These are phyloP conservation scores for Philhelius pedissequus DNA, from an alignment of 2,888 invertebrate genomes.

Conservation along the genomic window DNA sequence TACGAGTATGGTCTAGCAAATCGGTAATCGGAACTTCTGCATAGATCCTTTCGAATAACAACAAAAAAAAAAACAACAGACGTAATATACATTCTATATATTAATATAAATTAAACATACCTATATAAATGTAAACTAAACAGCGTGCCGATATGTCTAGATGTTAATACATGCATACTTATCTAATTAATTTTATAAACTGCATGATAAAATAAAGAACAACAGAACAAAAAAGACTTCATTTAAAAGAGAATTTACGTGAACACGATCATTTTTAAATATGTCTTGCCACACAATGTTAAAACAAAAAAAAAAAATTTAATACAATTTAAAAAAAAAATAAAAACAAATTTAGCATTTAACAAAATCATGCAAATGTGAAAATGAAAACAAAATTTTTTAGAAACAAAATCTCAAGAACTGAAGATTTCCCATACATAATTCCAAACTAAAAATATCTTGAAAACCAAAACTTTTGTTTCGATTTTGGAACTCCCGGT, in stretches of 20 bases:
- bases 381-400: background rate
- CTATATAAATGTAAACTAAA: conserved; percentile 32
- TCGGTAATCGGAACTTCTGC: conserved; percentile 35
- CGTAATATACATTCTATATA: conserved; percentile 12
- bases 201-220: conserved; percentile 6
- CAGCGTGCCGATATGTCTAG: conserved; percentile 35
- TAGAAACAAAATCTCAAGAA: background rate
- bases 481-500: too few relatives aligned
- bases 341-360: background rate
- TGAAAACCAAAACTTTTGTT: background rate
- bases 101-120: background rate
- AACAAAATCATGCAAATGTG: background rate
- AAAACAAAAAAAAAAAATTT: background rate
- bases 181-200: conserved; percentile 40
- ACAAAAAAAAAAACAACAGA: conserved; percentile 1
- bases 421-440: background rate
- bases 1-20: conserved; percentile 34
- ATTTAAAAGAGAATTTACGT: conserved; percentile 19
- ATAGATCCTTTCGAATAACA: conserved; percentile 11
- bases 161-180: conserved; percentile 28
- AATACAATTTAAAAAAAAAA: background rate
- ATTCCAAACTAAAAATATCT: background rate
- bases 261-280: conserved; percentile 23
- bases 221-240: conserved; percentile 2
- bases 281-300: conserved; percentile 32